Evolutionary conservation across 1,140 invertebrate species (phyloP), one percentile per base, ranked within the genome.

Genomic region (Lasioglossum baleicum): DNA sequence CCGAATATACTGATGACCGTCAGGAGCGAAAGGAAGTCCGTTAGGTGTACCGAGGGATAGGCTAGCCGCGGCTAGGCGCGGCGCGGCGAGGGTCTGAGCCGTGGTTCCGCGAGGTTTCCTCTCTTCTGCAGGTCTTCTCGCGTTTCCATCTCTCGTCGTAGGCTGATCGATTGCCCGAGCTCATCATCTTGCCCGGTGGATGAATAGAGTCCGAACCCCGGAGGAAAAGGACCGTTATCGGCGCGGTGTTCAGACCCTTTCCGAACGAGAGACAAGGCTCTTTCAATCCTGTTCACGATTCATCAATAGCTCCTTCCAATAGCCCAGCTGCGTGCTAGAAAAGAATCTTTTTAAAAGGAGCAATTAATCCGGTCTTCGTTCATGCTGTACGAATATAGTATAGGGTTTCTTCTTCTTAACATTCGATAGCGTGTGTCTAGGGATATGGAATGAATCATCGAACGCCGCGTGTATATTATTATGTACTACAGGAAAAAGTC

Each of bases 71-170:
- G 51, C 86, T 85, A 87, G 86, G 84, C 78, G 83, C 83, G 87
- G 72, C 68, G 68, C 78, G 13, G 51, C 79, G 83, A 89, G 87
- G 86, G 87, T 88, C 82, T 88, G 91, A 91, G 90, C 90, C 85
- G 89, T 87, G 87, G 88, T 90, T 89, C 89, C 89, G 90, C 91
- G 90, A 92, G 91, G 91, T 90, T 92, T 92, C 91, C 90, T 91
- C 88, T 90, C 87, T 88, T 90, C 90, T 91, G 91, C 91, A 91
- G 92, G 92, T 93, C 91, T 93, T 93, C 91, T 89, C 84, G 69
- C 84, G 87, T 88, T 88, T 89, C 88, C 86, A 90, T 90, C 90
- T 90, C 74, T 76, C 58, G 53, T 40, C 61, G 65, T 83, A 80
- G 76, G 53, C 74, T 72, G 88, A 90, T 92, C 89, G 91, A 91